Base-by-base conservation (phyloP, 2,888 invertebrate species). In the Phalangium opilio region DNA sequence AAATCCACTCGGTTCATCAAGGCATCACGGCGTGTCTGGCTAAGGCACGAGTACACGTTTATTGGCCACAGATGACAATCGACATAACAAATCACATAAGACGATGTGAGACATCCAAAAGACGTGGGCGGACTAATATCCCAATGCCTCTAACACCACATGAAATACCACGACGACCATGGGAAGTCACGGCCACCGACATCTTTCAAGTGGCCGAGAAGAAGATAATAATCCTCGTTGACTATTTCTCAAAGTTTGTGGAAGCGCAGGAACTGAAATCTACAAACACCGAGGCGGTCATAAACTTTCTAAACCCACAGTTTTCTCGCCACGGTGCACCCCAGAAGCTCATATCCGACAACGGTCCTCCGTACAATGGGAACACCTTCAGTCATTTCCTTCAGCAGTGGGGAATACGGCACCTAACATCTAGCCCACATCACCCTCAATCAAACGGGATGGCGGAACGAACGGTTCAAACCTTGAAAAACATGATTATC, bases 41-140 rank as follows among this genome's bases (percentile, higher is more conserved):
- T 44, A 43, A 40, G 45, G 45, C 41, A 41, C 35, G n/a, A 20
- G 12, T 5, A 42, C 34, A 35, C 32, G 44, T 45, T 40, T 39
- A 20, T 36, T 51, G 45, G 51, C 45, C 48, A n/a, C 38, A 39
- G 2, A 48, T 48, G 20, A 21, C 15, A 12, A 10, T 12, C 7
- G 39, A 45, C 14, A 50, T 48, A 17, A 43, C 45, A n/a, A 33
- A 27, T 10, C 1, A 38, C 4, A 40, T 49, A 11, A 18, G n/a
- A 8, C n/a, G 38, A n/a, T 49, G 45, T 38, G 39, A 43, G 27
- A 42, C 44, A 15, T 45, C 27, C 42, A 19, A 49, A 15, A 49
- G 43, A 38, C 41, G 45, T 39, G 10, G 18, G 15, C 45, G 39
- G 20, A 18, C 32, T 4, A 35, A 48, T 33, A n/a, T 8, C 14